Evolutionary conservation across 2,888 invertebrate genomes (phyloP).

Genomic region (Eristalinus aeneus): DNA sequence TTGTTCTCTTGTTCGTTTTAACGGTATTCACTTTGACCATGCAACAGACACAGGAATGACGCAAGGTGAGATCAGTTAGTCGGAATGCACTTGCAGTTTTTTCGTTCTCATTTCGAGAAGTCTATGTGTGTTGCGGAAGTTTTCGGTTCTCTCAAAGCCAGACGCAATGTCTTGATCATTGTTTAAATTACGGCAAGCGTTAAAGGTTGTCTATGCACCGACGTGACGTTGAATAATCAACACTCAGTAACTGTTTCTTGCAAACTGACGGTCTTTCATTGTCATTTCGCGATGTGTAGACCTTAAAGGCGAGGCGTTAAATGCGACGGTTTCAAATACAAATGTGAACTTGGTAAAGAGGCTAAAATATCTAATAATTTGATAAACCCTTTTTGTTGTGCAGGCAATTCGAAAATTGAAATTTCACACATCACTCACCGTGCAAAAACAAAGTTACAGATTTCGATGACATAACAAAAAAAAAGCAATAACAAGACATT

Average conservation of each 20-base stretch:
- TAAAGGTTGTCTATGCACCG: not conserved
- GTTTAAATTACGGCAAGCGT: not conserved
- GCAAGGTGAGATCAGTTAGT: not conserved
- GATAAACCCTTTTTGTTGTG: too few relatives aligned
- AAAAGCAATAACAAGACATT: not conserved
- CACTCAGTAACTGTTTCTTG: not conserved
- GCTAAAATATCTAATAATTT: too few relatives aligned
- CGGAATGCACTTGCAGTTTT: conserved; percentile 3
- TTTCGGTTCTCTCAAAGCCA: not conserved
- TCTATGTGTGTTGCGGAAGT: not conserved
- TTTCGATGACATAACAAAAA: not conserved
- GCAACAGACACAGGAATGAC: conserved; percentile 8
- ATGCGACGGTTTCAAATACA: too few relatives aligned
- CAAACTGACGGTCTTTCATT: too few relatives aligned
- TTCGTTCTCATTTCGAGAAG: not conserved
- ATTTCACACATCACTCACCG: not conserved
- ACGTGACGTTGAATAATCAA: not conserved
- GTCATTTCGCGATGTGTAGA: not conserved
- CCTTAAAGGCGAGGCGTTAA: not conserved
- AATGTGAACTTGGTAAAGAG: too few relatives aligned
- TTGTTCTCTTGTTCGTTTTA: conserved; percentile 25
- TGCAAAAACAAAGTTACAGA: not conserved
- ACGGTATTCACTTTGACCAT: conserved; percentile 31
- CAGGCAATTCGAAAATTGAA: not conserved
- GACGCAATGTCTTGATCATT: not conserved